Base-by-base conservation (phyloP, 2,113 vertebrate species). In the Albula goreensis region DNA sequence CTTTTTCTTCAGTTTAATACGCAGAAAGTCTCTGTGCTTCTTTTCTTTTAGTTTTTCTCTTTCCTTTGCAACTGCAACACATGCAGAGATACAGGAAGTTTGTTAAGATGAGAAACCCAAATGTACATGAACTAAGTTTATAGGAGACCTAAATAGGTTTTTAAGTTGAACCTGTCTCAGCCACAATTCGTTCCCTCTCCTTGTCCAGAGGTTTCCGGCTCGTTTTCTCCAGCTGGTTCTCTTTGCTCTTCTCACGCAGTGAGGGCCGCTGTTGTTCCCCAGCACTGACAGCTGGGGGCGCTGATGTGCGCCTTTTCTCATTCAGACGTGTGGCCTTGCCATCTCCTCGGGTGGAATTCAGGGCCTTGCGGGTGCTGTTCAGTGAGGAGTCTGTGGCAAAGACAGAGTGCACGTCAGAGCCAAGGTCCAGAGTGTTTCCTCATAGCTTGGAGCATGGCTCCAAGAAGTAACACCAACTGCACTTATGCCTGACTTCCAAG, bases 1-100 rank as follows among this genome's bases (percentile, higher is more conserved):
- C 92, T 96, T 99, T 90, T 97, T 99, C 95, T 97, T 99, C 53
- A 97, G 94, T 89, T 97, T 98, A 49, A 97, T 93, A 87, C 95
- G 96, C 86, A 97, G 95, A 91, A 93, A 96, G 87, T 97, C 96
- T 92, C 95, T 96, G 79, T 93, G 93, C 87, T 94, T 96, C 90
- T 92, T 96, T 80, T 95, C 94, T 89, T 95, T 97, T 89, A 89
- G 96, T 89, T 94, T 96, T 90, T 95, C 94, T 82, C 94, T 81
- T 88, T 96, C 93, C 93, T 95, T 96, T 93, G 89, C 77, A 86
- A 92, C 96, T 96, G 87, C 86, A 91, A 87, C 86, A 8, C 91
- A 92, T 25, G 89, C 52, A 81, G 25, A 70, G 22, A 50, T 0
- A 25, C 22, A 70, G 52, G 11, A 50, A 70, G 85, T 50, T 50